A percentile compares a stretch with the other conserved stretches of the same genome.
These are phyloP conservation scores for Neodontobutis hainanensis DNA, from an alignment of 2,113 vertebrate species.

Conservation along the genomic window DNA sequence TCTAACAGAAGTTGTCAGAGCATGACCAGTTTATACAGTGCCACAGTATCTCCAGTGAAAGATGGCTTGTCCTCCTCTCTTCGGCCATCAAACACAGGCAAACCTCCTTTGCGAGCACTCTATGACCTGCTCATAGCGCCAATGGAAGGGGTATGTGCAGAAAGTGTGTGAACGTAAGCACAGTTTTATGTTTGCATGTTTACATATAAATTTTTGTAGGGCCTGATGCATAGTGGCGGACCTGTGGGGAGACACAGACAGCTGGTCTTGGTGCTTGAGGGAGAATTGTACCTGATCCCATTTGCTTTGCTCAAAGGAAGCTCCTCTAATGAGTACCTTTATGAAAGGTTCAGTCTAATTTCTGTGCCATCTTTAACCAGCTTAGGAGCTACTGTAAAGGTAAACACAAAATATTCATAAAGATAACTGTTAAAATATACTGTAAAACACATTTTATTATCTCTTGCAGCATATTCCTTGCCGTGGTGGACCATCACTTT, in stretches of 20 bases:
- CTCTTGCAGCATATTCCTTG: slow-evolving; percentile 78
- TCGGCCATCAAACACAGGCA: slow-evolving; percentile 73
- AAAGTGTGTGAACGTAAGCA: background rate
- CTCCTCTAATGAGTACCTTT: slow-evolving; percentile 94
- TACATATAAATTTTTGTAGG: slow-evolving; percentile 69
- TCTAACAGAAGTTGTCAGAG: slow-evolving; percentile 89
- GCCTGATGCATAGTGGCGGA: slow-evolving; percentile 93
- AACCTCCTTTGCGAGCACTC: slow-evolving; percentile 87
- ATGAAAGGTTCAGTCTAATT: slow-evolving; percentile 91
- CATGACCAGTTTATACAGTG: slow-evolving; percentile 88
- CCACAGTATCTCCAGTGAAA: slow-evolving; percentile 82
- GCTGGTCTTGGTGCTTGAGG: slow-evolving; percentile 90
- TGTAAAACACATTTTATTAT: background rate
- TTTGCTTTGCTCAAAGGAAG: slow-evolving; percentile 96
- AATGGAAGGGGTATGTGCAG: slow-evolving; percentile 91
- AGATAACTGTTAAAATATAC: background rate
- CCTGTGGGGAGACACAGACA: slow-evolving; percentile 90
- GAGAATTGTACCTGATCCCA: slow-evolving; percentile 93
- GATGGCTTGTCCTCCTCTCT: slow-evolving; percentile 83
- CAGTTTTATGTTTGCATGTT: background rate
- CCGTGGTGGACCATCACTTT: slow-evolving; percentile 73
- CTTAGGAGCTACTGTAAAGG: slow-evolving; percentile 84
- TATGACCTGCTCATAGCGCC: slow-evolving; percentile 93
- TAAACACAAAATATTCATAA: background rate
- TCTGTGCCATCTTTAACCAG: slow-evolving; percentile 89